Base-by-base conservation (phyloP, 2,888 invertebrate genomes). In the Cactoblastis cactorum region DNA sequence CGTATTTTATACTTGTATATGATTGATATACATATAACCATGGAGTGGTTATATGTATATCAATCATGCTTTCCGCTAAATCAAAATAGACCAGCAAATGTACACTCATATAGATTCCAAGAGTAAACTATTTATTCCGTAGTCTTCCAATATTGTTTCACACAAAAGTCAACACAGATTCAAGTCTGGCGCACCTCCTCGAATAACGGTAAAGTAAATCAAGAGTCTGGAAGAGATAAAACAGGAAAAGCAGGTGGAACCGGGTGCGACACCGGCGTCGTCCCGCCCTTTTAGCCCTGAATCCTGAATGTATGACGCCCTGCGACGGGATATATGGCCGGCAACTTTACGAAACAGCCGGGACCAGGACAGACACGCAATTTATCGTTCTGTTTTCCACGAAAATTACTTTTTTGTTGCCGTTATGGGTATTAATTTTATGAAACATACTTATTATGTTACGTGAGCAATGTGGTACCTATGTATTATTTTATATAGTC, bases 351-450 rank as follows among this genome's bases (percentile, higher is more conserved):
- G 58, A 65, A 71, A 71, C 73, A 67, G 67, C 61, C 60, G 65
- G 65, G 62, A 65, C 71, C 43, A 28, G 67, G 62, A 71, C 68
- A 67, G 51, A 43, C 61, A 62, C 54, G 60, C 63, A 62, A 73
- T 77, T 76, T 75, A 79, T 74, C 69, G 67, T 67, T 67, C 67
- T 67, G 66, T 61, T 72, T 68, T 69, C 59, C 60, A 53, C 48
- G 41, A 53, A 65, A 63, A 63, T 64, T 59, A 62, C 59, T 61
- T 62, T 65, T 62, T 54, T 45, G 49, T 52, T 52, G 52, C 28
- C 28, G 43, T 15, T 39, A 39, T 28, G 28, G 5, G 28, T 39
- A 39, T 39, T 17, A 39, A 22, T 39, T 17, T 37, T 37, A 18
- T 37, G 11, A 14, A 24, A 41, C 19, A 24, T 41, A 38, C 8